Evolutionary conservation across 2,888 invertebrate genomes (phyloP).

Genomic region (Thysanoteuthis rhombus): DNA sequence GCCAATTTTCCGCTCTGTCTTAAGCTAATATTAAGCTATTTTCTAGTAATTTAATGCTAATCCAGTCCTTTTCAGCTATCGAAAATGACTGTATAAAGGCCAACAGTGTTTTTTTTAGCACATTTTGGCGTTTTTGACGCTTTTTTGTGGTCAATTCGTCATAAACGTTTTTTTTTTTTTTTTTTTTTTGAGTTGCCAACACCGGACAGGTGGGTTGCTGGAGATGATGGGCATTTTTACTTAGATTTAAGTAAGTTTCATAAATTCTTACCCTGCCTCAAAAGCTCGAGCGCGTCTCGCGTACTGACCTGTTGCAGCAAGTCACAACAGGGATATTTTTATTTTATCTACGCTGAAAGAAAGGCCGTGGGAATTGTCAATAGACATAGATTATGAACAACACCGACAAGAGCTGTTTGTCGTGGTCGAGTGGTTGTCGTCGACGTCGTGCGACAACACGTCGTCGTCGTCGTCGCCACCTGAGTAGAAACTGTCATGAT

Average conservation of each 20-base stretch:
- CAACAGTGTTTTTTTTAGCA: too few species aligned
- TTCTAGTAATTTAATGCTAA: too few species aligned
- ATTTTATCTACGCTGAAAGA: neutral
- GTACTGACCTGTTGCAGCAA: neutral
- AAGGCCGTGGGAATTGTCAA: neutral
- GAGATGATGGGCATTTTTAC: neutral
- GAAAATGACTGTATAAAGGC: too few species aligned
- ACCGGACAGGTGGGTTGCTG: too few species aligned
- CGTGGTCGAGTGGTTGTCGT: neutral
- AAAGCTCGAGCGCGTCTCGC: neutral
- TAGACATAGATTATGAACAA: neutral
- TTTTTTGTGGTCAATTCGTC: too few species aligned
- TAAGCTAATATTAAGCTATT: too few species aligned
- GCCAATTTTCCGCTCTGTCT: too few species aligned
- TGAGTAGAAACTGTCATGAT: neutral
- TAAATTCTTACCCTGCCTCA: neutral
- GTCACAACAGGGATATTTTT: neutral
- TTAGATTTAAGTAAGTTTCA: neutral
- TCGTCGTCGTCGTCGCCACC: neutral
- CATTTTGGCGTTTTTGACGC: too few species aligned
- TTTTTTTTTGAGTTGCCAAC: too few species aligned
- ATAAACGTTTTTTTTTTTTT: too few species aligned
- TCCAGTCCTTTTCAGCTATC: too few species aligned
- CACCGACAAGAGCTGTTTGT: neutral
- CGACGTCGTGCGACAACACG: neutral